Evolutionary conservation across 2,113 vertebrate species (phyloP).

Genomic region (Sterrhoptilus dennistouni): DNA sequence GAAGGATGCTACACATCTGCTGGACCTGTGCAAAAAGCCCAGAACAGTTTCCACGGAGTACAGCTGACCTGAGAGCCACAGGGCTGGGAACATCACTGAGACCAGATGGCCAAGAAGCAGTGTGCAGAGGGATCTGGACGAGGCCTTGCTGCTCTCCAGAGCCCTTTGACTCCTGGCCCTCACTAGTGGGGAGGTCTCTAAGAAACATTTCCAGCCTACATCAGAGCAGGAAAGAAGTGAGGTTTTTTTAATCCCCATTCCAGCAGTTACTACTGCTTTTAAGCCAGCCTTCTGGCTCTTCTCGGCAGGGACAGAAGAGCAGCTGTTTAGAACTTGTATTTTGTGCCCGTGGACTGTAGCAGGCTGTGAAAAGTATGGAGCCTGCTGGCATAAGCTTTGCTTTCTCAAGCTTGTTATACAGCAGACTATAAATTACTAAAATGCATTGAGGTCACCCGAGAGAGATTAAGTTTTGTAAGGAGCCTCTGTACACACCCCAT

Average conservation of each 20-base stretch:
- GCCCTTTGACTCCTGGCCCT: background rate
- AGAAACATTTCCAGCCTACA: background rate
- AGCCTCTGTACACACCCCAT: background rate
- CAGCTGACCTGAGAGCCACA: background rate
- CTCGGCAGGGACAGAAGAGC: background rate
- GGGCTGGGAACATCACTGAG: background rate
- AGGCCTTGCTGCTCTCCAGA: background rate
- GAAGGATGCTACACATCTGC: background rate
- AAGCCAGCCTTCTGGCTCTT: background rate
- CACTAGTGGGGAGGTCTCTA: background rate
- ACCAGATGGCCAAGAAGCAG: background rate
- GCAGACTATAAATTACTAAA: background rate
- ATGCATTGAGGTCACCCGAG: background rate
- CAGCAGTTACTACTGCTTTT: background rate
- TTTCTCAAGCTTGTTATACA: background rate
- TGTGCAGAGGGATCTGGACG: too few species aligned
- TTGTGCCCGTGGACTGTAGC: background rate
- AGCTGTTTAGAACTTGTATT: background rate
- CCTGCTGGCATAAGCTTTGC: background rate
- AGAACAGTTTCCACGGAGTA: background rate
- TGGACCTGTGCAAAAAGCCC: background rate
- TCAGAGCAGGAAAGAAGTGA: background rate
- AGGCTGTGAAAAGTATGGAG: background rate
- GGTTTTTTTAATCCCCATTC: fast-evolving
- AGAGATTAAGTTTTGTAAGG: background rate